These are phyloP conservation scores for Montipora capricornis DNA, from an alignment of 64 coral and sea anemone species.

Conservation along the genomic window DNA sequence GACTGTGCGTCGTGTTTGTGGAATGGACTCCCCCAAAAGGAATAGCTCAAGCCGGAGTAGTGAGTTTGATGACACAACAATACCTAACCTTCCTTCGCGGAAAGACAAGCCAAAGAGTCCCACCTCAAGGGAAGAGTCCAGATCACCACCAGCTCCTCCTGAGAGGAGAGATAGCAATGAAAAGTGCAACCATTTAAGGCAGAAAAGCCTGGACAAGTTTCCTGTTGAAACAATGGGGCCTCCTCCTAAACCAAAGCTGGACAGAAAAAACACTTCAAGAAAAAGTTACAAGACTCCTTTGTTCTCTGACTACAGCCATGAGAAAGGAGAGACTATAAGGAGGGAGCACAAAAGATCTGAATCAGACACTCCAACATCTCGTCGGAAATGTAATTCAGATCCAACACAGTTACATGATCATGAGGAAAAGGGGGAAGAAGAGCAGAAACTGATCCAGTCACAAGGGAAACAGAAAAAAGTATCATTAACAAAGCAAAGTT, in stretches of 20 bases:
- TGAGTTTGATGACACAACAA: neutral
- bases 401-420: slow-evolving; percentile 65
- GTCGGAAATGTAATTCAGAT: slow-evolving; percentile 90
- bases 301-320: neutral
- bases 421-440: neutral
- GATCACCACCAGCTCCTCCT: slow-evolving; percentile 54
- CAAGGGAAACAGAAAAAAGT: slow-evolving; percentile 21
- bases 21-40: slow-evolving; percentile 21
- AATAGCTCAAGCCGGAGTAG: neutral
- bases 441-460: neutral
- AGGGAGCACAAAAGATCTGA: slow-evolving; percentile 33
- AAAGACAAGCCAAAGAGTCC: neutral
- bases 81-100: slow-evolving; percentile 33
- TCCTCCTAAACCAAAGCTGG: slow-evolving; percentile 86
- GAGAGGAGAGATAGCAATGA: slow-evolving; percentile 73
- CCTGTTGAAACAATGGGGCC: slow-evolving; percentile 50
- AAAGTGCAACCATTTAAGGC: slow-evolving; percentile 55
- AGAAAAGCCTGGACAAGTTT: slow-evolving; percentile 73
- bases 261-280: slow-evolving; percentile 81
- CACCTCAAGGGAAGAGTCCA: neutral
- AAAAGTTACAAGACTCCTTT: slow-evolving; percentile 86
- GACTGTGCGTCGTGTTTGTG: slow-evolving; percentile 55
- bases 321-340: slow-evolving; percentile 1
- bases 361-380: slow-evolving; percentile 3
- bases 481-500: slow-evolving; percentile 11